Percentiles rank a stretch among this genome's conserved stretches.
Conservation (phyloP, 2,888 invertebrate genomes). For the Stenurella melanura region DNA sequence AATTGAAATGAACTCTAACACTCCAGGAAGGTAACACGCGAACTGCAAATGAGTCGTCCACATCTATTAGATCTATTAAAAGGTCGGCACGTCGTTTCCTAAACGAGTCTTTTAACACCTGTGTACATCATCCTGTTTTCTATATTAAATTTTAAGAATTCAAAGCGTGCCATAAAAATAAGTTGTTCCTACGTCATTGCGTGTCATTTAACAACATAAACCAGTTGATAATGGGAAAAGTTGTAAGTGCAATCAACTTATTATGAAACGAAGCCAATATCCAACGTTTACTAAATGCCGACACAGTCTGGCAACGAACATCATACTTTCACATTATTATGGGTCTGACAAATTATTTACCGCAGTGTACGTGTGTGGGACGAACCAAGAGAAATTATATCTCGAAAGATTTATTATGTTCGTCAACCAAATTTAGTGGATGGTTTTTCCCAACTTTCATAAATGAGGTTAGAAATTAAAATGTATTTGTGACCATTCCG, state of each 20-base stretch:
- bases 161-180: constrained; percentile 19
- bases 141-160: not conserved
- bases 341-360: constrained; percentile 24
- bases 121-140: not conserved
- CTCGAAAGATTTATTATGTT: constrained; percentile 8
- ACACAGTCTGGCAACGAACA: constrained; percentile 5
- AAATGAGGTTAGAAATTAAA: not conserved
- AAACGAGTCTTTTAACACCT: too few relatives aligned
- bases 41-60: too few relatives aligned
- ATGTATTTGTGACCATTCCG: too few relatives aligned
- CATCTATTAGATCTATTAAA: too few relatives aligned
- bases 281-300: constrained; percentile 17
- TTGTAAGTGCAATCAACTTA: constrained; percentile 17
- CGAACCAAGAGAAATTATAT: constrained; percentile 8
- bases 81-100: too few relatives aligned
- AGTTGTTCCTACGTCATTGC: constrained; percentile 15
- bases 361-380: not conserved
- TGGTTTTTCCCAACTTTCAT: not conserved
- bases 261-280: constrained; percentile 19
- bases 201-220: constrained; percentile 21
- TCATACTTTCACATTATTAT: constrained; percentile 27
- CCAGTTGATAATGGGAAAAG: constrained; percentile 17
- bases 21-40: too few relatives aligned
- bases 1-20: too few relatives aligned
- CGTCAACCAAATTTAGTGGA: constrained; percentile 9